These are phyloP conservation scores for Ciconia stormi DNA, from an alignment of 2,113 vertebrate species.

Conservation along the genomic window DNA sequence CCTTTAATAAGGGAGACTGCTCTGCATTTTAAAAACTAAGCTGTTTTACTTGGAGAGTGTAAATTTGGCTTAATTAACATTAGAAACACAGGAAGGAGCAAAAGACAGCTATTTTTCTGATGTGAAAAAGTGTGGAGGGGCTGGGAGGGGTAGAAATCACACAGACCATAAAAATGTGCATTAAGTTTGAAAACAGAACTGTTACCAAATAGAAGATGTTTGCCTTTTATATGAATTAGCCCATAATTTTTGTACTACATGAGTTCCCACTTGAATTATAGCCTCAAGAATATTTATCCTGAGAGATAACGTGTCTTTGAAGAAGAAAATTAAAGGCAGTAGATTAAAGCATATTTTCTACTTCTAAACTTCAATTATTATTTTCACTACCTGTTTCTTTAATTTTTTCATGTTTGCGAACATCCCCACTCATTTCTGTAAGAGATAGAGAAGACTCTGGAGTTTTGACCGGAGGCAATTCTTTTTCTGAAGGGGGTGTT, in stretches of 20 bases:
- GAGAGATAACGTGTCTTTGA: slow-evolving; percentile 8
- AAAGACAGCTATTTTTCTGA: slow-evolving; percentile 10
- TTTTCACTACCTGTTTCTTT: slow-evolving; percentile 70
- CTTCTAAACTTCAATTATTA: slow-evolving; percentile 12
- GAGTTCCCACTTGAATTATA: slow-evolving; percentile 25
- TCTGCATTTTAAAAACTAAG: neutral
- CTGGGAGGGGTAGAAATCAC: neutral
- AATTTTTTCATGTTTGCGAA: slow-evolving; percentile 7
- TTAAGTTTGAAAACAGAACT: slow-evolving; percentile 2
- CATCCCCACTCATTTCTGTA: slow-evolving; percentile 48
- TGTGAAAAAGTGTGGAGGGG: neutral
- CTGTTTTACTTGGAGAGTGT: neutral
- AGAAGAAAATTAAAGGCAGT: slow-evolving; percentile 46
- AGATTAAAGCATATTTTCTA: slow-evolving; percentile 50
- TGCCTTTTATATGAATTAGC: slow-evolving; percentile 22
- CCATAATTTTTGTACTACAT: neutral
- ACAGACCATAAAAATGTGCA: neutral
- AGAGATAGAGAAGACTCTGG: slow-evolving; percentile 76
- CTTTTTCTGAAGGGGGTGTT: slow-evolving; percentile 60
- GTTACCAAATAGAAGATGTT: neutral
- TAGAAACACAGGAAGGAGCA: neutral
- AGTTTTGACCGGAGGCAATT: slow-evolving; percentile 70
- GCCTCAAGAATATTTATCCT: slow-evolving; percentile 25
- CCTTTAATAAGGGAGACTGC: neutral
- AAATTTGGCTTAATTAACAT: slow-evolving; percentile 9